Evolutionary conservation across 2,888 invertebrate genomes (phyloP), one percentile per base, ranked within the genome.

Genomic region (Phanerotoma sp.): DNA sequence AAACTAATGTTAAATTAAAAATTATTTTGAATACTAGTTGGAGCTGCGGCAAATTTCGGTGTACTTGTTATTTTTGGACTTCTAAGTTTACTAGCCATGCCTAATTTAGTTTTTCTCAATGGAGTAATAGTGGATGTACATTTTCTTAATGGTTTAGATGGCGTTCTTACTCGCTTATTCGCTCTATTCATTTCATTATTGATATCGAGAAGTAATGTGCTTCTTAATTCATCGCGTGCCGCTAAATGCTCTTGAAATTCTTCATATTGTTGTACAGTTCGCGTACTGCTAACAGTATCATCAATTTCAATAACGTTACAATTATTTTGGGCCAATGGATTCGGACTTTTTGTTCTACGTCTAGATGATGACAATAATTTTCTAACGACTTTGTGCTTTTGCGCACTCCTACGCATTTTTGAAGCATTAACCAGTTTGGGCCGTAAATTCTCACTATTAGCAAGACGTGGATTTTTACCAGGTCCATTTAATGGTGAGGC

Each of bases 171-270:
- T 20, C 64, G 63, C 2, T 63, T 64, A 50, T 61, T 61, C 58
- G 62, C 61, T 28, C 33, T 44, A 2, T 44, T 16, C 3, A 63
- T 60, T 66, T 67, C 30, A 62, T 65, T 32, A n/a, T n/a, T n/a
- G 69, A 77, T 35, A 69, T 68, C 69, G 2, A 73, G 71, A 15
- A 77, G 77, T 72, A 83, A 73, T 0, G 84, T 84, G 59, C 84
- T 84, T 56, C 84, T 80, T 21, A 82, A 71, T 58, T 82, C 80
- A 46, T 79, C 77, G 30, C 80, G 79, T 30, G 80, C 78, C 50
- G 80, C 78, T 41, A 84, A 78, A 56, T 79, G 75, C 32, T 83
- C 81, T 79, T 83, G 78, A 13, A 79, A 79, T 47, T 66, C 66
- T 44, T 63, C 68, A n/a, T 77, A 77, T 0, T 73, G 71, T 3